Evolutionary conservation across 2,113 vertebrate species (phyloP).

Genomic region (Pygoscelis adeliae): DNA sequence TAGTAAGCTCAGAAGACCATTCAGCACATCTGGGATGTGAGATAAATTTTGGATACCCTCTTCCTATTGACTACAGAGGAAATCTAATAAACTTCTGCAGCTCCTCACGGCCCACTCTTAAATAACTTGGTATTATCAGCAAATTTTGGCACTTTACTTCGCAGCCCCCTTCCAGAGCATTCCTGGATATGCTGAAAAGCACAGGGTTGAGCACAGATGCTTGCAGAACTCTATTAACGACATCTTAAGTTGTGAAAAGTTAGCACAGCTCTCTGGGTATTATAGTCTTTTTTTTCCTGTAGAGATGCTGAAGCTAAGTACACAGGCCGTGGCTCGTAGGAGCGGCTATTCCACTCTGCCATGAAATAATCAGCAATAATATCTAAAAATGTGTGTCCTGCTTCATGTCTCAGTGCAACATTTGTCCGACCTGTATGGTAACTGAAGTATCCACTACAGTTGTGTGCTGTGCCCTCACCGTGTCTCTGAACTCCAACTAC

Average conservation of each 20-base stretch:
- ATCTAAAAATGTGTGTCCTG: not conserved
- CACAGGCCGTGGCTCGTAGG: not conserved
- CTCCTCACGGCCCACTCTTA: not conserved
- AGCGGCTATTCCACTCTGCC: not conserved
- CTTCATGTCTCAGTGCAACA: not conserved
- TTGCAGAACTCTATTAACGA: not conserved
- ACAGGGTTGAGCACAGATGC: not conserved
- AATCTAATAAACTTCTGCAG: not conserved
- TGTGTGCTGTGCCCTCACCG: not conserved
- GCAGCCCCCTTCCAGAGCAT: not conserved
- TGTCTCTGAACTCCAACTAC: not conserved
- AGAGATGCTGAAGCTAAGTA: not conserved
- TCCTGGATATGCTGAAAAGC: not conserved
- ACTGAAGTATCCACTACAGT: not conserved
- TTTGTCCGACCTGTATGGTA: not conserved
- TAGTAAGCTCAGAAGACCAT: not conserved
- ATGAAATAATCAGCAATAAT: not conserved
- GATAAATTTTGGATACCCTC: not conserved
- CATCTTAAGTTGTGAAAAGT: not conserved
- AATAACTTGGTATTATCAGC: not conserved
- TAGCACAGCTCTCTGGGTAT: not conserved
- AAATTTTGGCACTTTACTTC: not conserved
- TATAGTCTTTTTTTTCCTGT: not conserved
- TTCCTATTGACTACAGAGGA: not conserved
- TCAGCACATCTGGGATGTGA: not conserved